Evolutionary conservation across 2,888 invertebrate species (phyloP), one percentile per base, ranked within the genome.

Genomic region (Spicauda simplicius): DNA sequence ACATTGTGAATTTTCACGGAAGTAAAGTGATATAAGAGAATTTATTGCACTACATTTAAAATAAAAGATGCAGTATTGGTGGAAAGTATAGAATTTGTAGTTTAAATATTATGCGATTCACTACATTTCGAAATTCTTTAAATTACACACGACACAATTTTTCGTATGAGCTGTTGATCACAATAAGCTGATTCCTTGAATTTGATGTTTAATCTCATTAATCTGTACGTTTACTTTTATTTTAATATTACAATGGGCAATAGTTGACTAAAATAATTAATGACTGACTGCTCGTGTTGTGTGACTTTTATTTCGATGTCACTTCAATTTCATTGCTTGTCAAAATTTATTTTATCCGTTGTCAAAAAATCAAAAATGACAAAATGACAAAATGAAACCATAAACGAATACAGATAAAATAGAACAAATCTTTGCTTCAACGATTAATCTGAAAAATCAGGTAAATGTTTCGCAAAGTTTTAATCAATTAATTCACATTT

Each of bases 1-100:
- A 87, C 93, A 93, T 93, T 71, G 71, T 76, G 64, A 68, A 55
- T 61, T 63, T 18, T 41, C 41, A 41, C 41, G 41, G 14, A 41
- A 14, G 14, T 33, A 33, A 14, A 41, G 14, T 14, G 12, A 41
- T 1, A 14, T 14, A 41, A 5, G 2, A 14, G 12, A 41, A 4
- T 14, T 14, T 41, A 41, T 41, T 14, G 14, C 14, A 41, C 14
- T 41, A 41, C 12, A 5, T 41, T 12, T 41, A 41, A 41, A 41
- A 14, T 41, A 12, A 41, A 41, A 41, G 1, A 41, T 41, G 14
- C 14, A 14, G 41, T 41, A 14, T 41, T 41, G 14, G 41, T 41
- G 14, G 33, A 41, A 41, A 41, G 2, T 41, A 41, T 41, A 41
- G 41, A 41, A 41, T 41, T 41, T 41, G 41, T 12, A 41, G 14